Evolutionary conservation across 2,888 invertebrate species (phyloP).

Genomic region (Cotesia congregata): DNA sequence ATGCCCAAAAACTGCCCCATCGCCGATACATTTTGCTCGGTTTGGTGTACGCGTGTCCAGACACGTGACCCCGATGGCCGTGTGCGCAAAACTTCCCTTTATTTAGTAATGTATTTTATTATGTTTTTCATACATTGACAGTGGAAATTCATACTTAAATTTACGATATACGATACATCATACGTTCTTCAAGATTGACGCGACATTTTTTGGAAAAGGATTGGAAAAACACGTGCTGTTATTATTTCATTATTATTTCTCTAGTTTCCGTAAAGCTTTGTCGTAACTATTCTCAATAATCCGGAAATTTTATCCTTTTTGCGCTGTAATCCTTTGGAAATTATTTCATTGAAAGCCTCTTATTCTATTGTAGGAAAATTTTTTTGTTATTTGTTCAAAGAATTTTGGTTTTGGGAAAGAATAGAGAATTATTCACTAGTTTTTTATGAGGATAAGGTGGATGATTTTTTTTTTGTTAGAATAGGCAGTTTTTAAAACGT

Average conservation of each 20-base stretch:
- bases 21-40: slow-evolving; percentile 40
- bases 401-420: not conserved
- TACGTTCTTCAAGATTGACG: slow-evolving; percentile 35
- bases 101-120: slow-evolving; percentile 52
- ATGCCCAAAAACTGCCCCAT: slow-evolving; percentile 57
- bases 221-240: slow-evolving; percentile 43
- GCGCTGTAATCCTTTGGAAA: not conserved
- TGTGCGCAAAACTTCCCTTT: slow-evolving; percentile 51
- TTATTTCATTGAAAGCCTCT: not conserved
- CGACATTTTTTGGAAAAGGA: slow-evolving; percentile 56
- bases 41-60: slow-evolving; percentile 47
- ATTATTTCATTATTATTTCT: slow-evolving; percentile 1
- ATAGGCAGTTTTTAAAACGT: too few species aligned
- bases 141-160: slow-evolving; percentile 10
- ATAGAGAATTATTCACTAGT: not conserved
- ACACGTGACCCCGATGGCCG: slow-evolving; percentile 47
- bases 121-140: slow-evolving; percentile 45
- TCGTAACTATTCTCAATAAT: not conserved
- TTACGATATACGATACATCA: too few species aligned
- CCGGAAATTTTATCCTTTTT: slow-evolving; percentile 15
- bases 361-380: slow-evolving; percentile 19
- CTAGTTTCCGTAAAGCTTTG: slow-evolving; percentile 20
- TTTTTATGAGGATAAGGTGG: not conserved
- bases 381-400: slow-evolving; percentile 6
- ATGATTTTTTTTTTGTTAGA: slow-evolving; percentile 6